Percentiles rank a stretch among this genome's conserved stretches.
phyloP scores from a whole-genome alignment of 2,113 vertebrate genomes.

The Embiotoca jacksoni region DNA sequence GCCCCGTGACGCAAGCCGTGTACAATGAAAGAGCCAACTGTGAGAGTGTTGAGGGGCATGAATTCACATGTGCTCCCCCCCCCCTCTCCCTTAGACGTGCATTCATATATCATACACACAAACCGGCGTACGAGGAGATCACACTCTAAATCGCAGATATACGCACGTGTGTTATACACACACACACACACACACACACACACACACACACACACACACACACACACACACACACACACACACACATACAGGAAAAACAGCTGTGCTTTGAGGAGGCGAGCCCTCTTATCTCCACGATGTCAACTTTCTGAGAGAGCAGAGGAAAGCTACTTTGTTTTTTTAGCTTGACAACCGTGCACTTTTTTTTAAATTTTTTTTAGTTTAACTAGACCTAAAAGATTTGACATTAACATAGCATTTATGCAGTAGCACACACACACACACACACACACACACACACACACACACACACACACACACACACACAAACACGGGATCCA shows the following conservation, averaged over 20 bases:
- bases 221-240: background rate
- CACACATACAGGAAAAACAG: slow-evolving; percentile 3
- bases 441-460: slow-evolving; percentile 9
- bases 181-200: background rate
- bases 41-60: slow-evolving; percentile 59
- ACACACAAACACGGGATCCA: slow-evolving; percentile 25
- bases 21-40: slow-evolving; percentile 69
- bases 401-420: slow-evolving; percentile 29
- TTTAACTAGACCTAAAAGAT: slow-evolving; percentile 18
- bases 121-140: background rate
- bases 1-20: slow-evolving; percentile 47
- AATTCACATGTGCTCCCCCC: slow-evolving; percentile 61
- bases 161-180: background rate
- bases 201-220: background rate
- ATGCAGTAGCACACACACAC: slow-evolving; percentile 12
- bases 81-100: slow-evolving; percentile 12
- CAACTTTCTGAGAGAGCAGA: slow-evolving; percentile 20
- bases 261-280: background rate
- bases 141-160: slow-evolving; percentile 34
- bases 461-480: slow-evolving; percentile 12
- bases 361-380: background rate
- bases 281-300: slow-evolving; percentile 19
- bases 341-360: background rate
- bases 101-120: slow-evolving; percentile 39
- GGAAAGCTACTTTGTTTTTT: slow-evolving; percentile 54